Evolutionary conservation across 1,140 invertebrate genomes (phyloP), one percentile per base, ranked within the genome.

Genomic region (Batillaria attramentaria): DNA sequence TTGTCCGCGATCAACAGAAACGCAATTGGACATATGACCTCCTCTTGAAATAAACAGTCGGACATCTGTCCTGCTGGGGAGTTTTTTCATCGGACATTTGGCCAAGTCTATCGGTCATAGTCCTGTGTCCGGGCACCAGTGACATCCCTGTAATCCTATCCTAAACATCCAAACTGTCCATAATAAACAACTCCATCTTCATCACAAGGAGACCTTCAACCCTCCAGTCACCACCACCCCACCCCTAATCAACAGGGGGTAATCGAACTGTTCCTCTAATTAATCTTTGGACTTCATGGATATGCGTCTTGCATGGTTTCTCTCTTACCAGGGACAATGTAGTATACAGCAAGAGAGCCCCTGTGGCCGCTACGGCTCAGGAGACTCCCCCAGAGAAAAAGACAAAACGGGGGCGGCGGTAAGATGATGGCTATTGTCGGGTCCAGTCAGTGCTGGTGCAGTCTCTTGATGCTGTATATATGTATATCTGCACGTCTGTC

Each of bases 291-390:
- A 3, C 1, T 66, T 31, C 2, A 20, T 66, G 62, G 8, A 4
- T 66, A 20, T 66, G 62, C 37, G 62, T 10, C 31, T 66, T 31
- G 2, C 31, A 35, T 31, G 1, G 33, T 33, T 6, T 33, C 31
- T 5, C 24, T 8, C 37, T 69, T 46, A 43, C 68, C 68, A 70
- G 68, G 68, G 68, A 33, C 6, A 37, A 5, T 3, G n/a, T 46
- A 43, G 3, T 46, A 20, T 70, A 37, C 68, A 46, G 68, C 68
- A 70, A 70, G 68, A 70, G 50, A 46, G 68, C 68, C 18, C 68
- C 68, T 4, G 37, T 24, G n/a, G n/a, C n/a, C 6, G n/a, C 20
- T 16, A 42, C 13, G 28, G 68, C 18, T 24, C 39, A 28, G 33
- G 50, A 3, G 18, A 6, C 20, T 13, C 28, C 4, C 24, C 57